phyloP scores from a whole-genome alignment of 2,888 invertebrate species.

The Cheilosia vulpina region DNA sequence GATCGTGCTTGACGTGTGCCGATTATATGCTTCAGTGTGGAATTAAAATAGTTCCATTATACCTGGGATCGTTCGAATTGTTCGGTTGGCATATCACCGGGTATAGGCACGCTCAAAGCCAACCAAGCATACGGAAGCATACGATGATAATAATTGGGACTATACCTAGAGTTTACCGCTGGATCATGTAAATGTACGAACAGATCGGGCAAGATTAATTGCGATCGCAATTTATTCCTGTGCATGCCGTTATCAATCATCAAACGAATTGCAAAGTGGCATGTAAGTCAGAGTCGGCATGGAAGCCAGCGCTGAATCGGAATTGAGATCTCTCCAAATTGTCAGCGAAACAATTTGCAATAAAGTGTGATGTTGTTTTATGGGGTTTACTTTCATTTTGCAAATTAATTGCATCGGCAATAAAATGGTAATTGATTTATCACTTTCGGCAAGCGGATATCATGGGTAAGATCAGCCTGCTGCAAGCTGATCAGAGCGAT shows the following conservation, averaged over 20 bases:
- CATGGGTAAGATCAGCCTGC: slow-evolving; percentile 11
- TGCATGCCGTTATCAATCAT: slow-evolving; percentile 45
- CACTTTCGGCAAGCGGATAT: slow-evolving; percentile 33
- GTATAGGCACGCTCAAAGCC: neutral
- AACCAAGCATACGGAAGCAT: slow-evolving; percentile 5
- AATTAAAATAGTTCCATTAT: slow-evolving; percentile 18
- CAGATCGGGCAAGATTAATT: slow-evolving; percentile 38
- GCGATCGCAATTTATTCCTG: slow-evolving; percentile 40
- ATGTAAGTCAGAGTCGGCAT: neutral
- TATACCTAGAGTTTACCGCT: slow-evolving; percentile 1
- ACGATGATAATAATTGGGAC: slow-evolving; percentile 24
- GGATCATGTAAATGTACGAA: slow-evolving; percentile 15
- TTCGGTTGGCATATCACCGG: neutral
- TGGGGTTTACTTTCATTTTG: neutral
- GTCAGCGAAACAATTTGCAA: slow-evolving; percentile 23
- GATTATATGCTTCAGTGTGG: neutral
- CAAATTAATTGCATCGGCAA: slow-evolving; percentile 21
- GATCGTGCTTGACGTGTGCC: neutral
- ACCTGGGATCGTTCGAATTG: neutral
- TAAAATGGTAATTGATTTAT: slow-evolving; percentile 52
- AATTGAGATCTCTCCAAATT: slow-evolving; percentile 30
- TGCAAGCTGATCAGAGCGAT: slow-evolving; percentile 38
- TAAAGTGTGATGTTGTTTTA: slow-evolving; percentile 11
- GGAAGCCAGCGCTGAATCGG: neutral
- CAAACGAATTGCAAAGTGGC: slow-evolving; percentile 16